Evolutionary conservation across 2,888 invertebrate species (phyloP), one percentile per base, ranked within the genome.

Genomic region (Galerucella nymphaeae): DNA sequence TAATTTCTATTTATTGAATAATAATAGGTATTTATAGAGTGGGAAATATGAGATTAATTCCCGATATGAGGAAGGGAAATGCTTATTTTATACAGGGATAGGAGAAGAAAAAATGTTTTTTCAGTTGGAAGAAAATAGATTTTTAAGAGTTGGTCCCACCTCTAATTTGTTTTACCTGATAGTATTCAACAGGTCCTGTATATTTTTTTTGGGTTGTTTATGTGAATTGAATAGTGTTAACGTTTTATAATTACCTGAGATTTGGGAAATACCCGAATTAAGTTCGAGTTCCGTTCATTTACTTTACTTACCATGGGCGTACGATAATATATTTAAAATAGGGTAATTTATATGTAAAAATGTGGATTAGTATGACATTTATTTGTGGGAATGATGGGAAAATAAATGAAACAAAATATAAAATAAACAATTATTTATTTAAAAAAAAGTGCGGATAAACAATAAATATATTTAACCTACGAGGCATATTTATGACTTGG

Each of bases 351-450:
- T n/a, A n/a, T n/a, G n/a, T n/a, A n/a, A n/a, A n/a, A n/a, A n/a
- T n/a, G n/a, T n/a, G n/a, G n/a, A n/a, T n/a, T n/a, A n/a, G n/a
- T n/a, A n/a, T n/a, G n/a, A n/a, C n/a, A n/a, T n/a, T n/a, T 9
- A 50, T 16, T 50, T 50, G 6, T 50, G 14, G 5, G 14, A n/a
- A 16, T 13, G 11, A 38, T 16, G 38, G 30, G 30, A 38, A 41
- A 30, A 16, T 53, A 16, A n/a, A 41, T 53, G 9, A 38, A 65
- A 65, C 16, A 23, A 48, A 62, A 61, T 53, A 38, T 41, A 62
- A 68, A 68, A 68, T 62, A 58, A 58, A 16, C 38, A 41, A 62
- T 61, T 68, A 20, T 62, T 68, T 45, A 68, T 53, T 53, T 18
- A 53, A 53, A 42, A 45, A 67, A 61, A 68, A 30, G 16, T 68